A percentile compares a stretch with the other conserved stretches of the same genome.
These are phyloP conservation scores for Philonicus albiceps DNA, from an alignment of 2,888 invertebrate genomes.

Conservation along the genomic window DNA sequence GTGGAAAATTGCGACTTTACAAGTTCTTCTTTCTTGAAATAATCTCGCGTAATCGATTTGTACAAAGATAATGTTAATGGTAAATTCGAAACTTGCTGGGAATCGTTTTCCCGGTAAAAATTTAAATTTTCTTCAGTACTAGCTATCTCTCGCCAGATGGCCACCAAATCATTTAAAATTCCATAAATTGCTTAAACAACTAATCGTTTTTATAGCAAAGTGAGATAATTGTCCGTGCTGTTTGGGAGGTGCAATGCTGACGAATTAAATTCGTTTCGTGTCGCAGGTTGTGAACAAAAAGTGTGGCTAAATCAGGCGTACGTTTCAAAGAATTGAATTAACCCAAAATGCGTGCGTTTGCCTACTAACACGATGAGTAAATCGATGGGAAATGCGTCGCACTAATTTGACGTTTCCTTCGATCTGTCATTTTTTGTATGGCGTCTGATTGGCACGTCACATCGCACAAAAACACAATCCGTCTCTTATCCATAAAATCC, in stretches of 20 bases:
- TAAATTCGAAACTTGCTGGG: too few species aligned
- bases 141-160: neutral
- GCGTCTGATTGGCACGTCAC: neutral
- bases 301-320: neutral
- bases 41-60: too few species aligned
- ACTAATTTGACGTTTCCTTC: conserved; percentile 20
- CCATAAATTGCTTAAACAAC: neutral
- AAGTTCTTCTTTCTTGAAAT: too few species aligned
- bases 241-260: neutral
- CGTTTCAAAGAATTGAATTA: neutral
- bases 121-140: neutral
- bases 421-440: neutral
- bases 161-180: neutral
- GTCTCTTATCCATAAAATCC: neutral
- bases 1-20: too few species aligned
- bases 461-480: conserved; percentile 3
- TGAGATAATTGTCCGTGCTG: neutral
- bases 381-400: conserved; percentile 8
- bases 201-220: neutral
- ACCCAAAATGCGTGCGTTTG: neutral
- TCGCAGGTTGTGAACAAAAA: neutral
- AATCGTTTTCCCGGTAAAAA: neutral
- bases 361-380: neutral
- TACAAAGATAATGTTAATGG: too few species aligned
- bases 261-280: neutral